Evolutionary conservation across 2,113 vertebrate species (phyloP).

Genomic region (Lampris megalopsis): DNA sequence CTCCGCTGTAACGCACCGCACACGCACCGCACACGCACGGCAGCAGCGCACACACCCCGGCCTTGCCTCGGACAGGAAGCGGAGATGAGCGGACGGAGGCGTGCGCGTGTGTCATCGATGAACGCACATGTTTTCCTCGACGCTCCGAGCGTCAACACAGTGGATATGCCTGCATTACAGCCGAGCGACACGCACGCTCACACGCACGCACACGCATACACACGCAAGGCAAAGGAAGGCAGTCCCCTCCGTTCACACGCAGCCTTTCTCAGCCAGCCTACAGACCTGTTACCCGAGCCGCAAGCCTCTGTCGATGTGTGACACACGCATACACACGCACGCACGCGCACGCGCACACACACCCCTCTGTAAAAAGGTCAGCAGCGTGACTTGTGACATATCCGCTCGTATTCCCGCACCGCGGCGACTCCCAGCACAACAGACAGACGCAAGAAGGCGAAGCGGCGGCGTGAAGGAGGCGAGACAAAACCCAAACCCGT

Average conservation of each 20-base stretch:
- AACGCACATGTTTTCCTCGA: slow-evolving; percentile 63
- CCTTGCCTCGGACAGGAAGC: slow-evolving; percentile 54
- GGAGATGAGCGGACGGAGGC: slow-evolving; percentile 29
- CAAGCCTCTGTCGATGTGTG: slow-evolving; percentile 42
- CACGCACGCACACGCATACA: slow-evolving; percentile 5
- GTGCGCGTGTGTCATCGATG: slow-evolving; percentile 59
- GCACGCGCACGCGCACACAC: slow-evolving; percentile 39
- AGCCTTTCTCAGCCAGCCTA: slow-evolving; percentile 20
- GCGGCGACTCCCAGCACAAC: slow-evolving; percentile 52
- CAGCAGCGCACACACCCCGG: slow-evolving; percentile 51
- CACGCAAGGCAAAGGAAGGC: background rate
- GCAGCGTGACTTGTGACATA: slow-evolving; percentile 75
- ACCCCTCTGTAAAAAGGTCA: slow-evolving; percentile 69
- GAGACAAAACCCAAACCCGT: slow-evolving; percentile 81
- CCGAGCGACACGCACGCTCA: slow-evolving; percentile 15
- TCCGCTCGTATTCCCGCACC: slow-evolving; percentile 58
- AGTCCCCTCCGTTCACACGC: slow-evolving; percentile 12
- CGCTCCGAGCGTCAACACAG: slow-evolving; percentile 64
- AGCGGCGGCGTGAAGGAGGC: slow-evolving; percentile 60
- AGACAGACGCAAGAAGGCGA: too few species aligned
- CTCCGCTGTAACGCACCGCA: background rate
- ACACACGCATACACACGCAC: background rate
- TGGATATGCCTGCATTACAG: slow-evolving; percentile 28
- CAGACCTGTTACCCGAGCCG: slow-evolving; percentile 80
- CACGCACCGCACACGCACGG: slow-evolving; percentile 5